A percentile compares a stretch with the other conserved stretches of the same genome.
These are phyloP conservation scores for Caranx ignobilis DNA, from an alignment of 2,113 vertebrate species.

Conservation along the genomic window DNA sequence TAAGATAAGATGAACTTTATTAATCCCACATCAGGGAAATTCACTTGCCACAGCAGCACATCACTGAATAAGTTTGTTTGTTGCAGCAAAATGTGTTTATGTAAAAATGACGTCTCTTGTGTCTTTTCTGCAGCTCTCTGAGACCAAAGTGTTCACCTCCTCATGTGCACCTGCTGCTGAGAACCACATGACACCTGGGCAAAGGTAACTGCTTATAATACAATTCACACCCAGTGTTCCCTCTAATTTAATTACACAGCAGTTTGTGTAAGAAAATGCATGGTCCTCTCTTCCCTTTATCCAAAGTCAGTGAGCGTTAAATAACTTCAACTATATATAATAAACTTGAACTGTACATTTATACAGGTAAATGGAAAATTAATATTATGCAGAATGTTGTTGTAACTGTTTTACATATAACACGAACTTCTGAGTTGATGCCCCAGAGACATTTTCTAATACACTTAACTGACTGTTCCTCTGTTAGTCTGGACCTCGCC, in stretches of 20 bases:
- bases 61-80: neutral
- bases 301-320: neutral
- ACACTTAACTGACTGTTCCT: neutral
- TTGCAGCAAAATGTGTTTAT: neutral
- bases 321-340: no score
- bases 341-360: neutral
- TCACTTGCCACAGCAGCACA: no score
- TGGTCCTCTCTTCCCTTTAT: neutral
- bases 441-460: neutral
- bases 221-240: neutral
- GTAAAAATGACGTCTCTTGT: neutral
- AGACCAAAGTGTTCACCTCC: slow-evolving; percentile 97
- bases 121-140: slow-evolving; percentile 87
- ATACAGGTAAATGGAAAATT: neutral
- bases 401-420: neutral
- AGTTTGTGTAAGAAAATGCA: neutral
- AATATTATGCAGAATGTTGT: neutral
- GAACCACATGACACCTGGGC: slow-evolving; percentile 89
- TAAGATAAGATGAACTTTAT: no score
- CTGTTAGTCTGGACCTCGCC: slow-evolving; percentile 89
- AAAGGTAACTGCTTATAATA: slow-evolving; percentile 82
- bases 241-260: neutral
- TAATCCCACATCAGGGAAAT: no score
- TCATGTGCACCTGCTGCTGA: slow-evolving; percentile 90
- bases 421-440: neutral